Evolutionary conservation across 2,888 invertebrate genomes (phyloP).

Genomic region (Lepidochrysops patricia): DNA sequence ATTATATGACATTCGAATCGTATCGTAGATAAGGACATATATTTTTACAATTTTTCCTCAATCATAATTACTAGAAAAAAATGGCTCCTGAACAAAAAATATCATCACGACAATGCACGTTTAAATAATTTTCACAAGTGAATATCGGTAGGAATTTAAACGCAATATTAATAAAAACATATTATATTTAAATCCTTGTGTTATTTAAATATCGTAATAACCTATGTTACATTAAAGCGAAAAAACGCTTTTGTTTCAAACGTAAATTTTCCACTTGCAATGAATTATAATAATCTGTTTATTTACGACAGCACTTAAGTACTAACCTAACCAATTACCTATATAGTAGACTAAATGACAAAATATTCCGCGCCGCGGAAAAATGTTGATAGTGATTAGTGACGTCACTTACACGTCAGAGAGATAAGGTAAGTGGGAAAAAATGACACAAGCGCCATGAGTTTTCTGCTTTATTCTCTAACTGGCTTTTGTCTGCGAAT

Average conservation of each 20-base stretch:
- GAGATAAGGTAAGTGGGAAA: constrained; percentile 1
- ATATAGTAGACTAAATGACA: not conserved
- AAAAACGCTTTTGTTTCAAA: not conserved
- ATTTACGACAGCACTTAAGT: too few relatives aligned
- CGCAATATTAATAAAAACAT: not conserved
- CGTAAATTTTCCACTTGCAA: not conserved
- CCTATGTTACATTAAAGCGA: not conserved
- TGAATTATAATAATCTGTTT: not conserved
- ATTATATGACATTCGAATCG: too few relatives aligned
- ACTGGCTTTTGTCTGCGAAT: too few relatives aligned
- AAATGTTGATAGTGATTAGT: constrained; percentile 41
- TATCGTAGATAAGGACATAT: too few relatives aligned
- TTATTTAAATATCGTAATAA: not conserved
- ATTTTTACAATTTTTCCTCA: too few relatives aligned
- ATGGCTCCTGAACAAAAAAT: too few relatives aligned
- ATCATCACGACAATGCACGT: too few relatives aligned
- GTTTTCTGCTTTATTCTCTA: too few relatives aligned
- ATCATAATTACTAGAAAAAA: too few relatives aligned
- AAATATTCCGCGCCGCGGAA: constrained; percentile 33
- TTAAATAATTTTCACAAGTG: not conserved
- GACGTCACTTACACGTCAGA: constrained; percentile 22
- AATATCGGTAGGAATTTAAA: not conserved
- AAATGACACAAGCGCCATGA: too few relatives aligned
- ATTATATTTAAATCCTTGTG: not conserved
- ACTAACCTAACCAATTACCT: too few relatives aligned